These are phyloP conservation scores for Strix aluco DNA, from an alignment of 2,113 vertebrate genomes.

Conservation along the genomic window DNA sequence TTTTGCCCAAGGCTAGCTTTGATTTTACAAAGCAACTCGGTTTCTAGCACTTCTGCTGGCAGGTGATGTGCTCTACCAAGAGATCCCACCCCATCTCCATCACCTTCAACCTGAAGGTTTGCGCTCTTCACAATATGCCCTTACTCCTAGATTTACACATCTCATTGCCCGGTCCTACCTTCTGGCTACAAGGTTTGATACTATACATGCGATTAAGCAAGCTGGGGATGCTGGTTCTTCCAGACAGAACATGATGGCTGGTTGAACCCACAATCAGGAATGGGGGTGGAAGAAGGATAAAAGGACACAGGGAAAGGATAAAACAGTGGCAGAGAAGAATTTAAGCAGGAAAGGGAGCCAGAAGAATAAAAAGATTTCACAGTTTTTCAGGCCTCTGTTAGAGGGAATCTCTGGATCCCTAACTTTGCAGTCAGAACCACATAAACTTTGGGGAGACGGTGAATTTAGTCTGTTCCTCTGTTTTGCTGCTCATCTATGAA, in stretches of 20 bases:
- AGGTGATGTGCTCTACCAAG: background rate
- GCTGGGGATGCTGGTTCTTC: background rate
- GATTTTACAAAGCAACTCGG: background rate
- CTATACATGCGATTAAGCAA: background rate
- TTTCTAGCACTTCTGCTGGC: background rate
- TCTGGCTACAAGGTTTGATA: background rate
- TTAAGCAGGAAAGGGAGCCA: background rate
- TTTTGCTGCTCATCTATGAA: background rate
- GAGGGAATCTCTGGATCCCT: background rate
- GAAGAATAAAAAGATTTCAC: background rate
- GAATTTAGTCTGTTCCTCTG: background rate
- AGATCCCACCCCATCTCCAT: background rate
- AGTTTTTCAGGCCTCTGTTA: background rate
- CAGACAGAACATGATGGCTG: background rate
- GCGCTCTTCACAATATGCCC: background rate
- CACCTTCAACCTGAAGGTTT: background rate
- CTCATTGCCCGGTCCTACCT: fast-evolving
- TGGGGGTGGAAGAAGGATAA: background rate
- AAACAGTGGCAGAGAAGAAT: background rate
- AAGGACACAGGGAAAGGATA: background rate
- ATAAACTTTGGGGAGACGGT: background rate
- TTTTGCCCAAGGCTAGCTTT: background rate
- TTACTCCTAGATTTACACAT: background rate
- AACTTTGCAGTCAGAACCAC: background rate
- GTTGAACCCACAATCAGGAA: background rate